These are phyloP conservation scores for Ormyrus thymus DNA, from an alignment of 2,888 invertebrate species.

Conservation along the genomic window DNA sequence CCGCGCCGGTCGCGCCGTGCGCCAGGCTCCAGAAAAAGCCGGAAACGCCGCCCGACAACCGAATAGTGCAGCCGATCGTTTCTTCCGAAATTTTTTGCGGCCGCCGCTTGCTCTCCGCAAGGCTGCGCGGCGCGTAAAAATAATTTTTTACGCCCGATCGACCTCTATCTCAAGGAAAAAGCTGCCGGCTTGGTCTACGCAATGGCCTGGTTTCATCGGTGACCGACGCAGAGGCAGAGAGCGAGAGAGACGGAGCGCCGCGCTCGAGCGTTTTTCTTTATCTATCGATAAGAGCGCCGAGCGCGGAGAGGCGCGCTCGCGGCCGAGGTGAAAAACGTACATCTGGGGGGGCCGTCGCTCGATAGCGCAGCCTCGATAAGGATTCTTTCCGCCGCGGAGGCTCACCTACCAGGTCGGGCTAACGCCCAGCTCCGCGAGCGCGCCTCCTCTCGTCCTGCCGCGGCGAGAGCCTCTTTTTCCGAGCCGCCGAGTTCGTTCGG, in stretches of 20 bases:
- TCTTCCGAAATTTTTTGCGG: conserved; percentile 33
- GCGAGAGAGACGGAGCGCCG: not conserved
- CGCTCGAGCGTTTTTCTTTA: conserved; percentile 23
- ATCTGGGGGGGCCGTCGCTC: conserved; percentile 21
- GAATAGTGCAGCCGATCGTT: not conserved
- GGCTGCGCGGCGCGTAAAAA: conserved; percentile 46
- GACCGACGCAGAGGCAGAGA: not conserved
- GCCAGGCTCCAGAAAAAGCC: not conserved
- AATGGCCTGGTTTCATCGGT: conserved; percentile 51
- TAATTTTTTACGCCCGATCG: conserved; percentile 49
- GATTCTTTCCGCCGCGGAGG: conserved; percentile 37
- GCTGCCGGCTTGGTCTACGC: conserved; percentile 40
- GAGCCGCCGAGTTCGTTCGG: no score
- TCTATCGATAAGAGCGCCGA: conserved; percentile 37
- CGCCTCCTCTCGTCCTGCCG: not conserved
- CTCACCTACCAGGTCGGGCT: conserved; percentile 29
- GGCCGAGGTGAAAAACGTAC: conserved; percentile 21
- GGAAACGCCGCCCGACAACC: conserved; percentile 5
- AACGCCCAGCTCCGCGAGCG: not conserved
- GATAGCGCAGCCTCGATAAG: conserved; percentile 44
- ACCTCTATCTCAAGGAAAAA: conserved; percentile 52
- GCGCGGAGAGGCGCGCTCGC: conserved; percentile 4
- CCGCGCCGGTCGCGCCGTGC: no score
- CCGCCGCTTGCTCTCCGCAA: not conserved
- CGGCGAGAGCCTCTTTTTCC: not conserved